These are phyloP conservation scores for Dromiciops gliroides DNA, from an alignment of 2,113 vertebrate genomes.

Conservation along the genomic window DNA sequence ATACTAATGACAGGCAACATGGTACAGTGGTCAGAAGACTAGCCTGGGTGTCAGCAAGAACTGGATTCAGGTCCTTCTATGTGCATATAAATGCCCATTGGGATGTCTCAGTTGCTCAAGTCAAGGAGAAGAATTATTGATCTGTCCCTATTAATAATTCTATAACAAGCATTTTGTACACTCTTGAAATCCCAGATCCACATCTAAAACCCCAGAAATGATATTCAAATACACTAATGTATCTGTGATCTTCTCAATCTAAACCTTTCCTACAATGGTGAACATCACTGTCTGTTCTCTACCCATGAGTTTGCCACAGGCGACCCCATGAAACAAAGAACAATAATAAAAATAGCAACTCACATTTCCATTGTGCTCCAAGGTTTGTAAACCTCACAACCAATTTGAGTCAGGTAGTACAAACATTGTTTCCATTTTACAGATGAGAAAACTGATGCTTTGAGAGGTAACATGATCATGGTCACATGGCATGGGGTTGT, in stretches of 20 bases:
- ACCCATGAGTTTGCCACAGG: neutral
- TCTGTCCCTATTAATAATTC: neutral
- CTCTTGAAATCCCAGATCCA: neutral
- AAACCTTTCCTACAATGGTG: neutral
- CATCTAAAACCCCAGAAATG: neutral
- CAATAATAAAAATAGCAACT: neutral
- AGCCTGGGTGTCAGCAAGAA: neutral
- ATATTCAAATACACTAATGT: neutral
- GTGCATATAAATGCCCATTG: neutral
- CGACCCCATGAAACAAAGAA: neutral
- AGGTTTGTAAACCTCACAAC: neutral
- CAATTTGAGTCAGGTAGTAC: no score
- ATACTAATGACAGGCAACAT: neutral
- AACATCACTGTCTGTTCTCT: neutral
- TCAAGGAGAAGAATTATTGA: neutral
- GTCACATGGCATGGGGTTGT: neutral
- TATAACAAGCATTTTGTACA: neutral
- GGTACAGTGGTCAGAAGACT: neutral
- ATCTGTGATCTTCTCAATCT: neutral
- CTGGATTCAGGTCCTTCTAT: neutral
- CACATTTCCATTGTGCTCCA: neutral
- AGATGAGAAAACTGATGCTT: neutral
- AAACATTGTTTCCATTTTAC: neutral
- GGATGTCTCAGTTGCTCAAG: neutral
- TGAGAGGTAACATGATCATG: neutral